A percentile compares a stretch with the other conserved stretches of the same genome.
Conservation (phyloP, 2,113 vertebrate genomes). For the Piliocolobus tephrosceles region DNA sequence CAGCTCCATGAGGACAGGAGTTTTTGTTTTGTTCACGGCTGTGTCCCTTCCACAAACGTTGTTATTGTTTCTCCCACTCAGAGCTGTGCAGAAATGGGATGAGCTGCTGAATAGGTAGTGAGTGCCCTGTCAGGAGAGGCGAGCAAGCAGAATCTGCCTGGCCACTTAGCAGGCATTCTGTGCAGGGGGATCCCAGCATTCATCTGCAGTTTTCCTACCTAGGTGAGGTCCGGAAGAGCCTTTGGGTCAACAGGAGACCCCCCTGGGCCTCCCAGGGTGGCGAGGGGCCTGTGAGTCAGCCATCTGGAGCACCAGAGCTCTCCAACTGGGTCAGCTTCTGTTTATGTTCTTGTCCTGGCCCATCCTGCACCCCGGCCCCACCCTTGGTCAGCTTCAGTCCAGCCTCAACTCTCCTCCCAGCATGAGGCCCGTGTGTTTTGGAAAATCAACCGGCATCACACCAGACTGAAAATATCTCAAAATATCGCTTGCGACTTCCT, state of each 20-base stretch:
- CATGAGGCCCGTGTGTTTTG: slow-evolving; percentile 66
- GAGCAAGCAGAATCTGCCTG: not conserved
- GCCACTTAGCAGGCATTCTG: not conserved
- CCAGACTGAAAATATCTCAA: slow-evolving; percentile 51
- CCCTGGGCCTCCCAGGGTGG: not conserved
- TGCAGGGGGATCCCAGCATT: not conserved
- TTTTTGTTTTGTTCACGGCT: not conserved
- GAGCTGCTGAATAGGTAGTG: not conserved
- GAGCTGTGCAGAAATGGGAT: not conserved
- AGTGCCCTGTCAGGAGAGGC: not conserved
- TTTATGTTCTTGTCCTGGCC: slow-evolving; percentile 14
- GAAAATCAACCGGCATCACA: slow-evolving; percentile 32
- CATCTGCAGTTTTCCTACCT: not conserved
- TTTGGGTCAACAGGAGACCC: not conserved
- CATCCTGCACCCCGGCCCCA: slow-evolving; percentile 13
- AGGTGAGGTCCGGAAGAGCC: not conserved
- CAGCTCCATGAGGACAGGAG: not conserved
- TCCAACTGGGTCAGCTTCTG: slow-evolving; percentile 67
- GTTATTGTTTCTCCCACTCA: not conserved
- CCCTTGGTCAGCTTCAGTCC: not conserved
- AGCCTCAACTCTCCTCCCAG: not conserved
- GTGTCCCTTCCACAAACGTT: not conserved
- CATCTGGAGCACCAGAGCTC: not conserved
- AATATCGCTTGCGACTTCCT: slow-evolving; percentile 48
- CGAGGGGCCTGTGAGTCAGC: not conserved